phyloP scores from a whole-genome alignment of 2,797 vertebrate genomes.

The Brachymystax lenok region DNA sequence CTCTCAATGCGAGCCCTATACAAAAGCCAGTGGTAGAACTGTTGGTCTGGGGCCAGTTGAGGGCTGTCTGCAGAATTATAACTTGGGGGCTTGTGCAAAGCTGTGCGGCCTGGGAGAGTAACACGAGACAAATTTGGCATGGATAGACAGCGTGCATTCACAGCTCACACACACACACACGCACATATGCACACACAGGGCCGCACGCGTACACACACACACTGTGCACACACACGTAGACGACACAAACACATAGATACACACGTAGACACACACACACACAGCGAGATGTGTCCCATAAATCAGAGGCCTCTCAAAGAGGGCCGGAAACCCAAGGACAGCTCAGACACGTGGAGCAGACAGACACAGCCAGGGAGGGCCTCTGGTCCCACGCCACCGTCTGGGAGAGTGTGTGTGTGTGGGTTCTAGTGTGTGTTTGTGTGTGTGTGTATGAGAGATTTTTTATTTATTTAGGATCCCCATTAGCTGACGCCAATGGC shows the following conservation, averaged over 20 bases:
- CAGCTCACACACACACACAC: slow-evolving; percentile 18
- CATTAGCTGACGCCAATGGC: too few species aligned
- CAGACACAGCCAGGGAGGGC: slow-evolving; percentile 40
- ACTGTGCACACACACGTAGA: neutral
- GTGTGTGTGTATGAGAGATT: slow-evolving; percentile 9
- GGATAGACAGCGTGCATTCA: slow-evolving; percentile 27
- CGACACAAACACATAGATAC: neutral
- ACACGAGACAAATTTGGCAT: slow-evolving; percentile 43
- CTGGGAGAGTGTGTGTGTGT: neutral
- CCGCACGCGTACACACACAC: too few species aligned
- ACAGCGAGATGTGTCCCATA: slow-evolving; percentile 42
- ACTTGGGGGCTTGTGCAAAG: slow-evolving; percentile 55
- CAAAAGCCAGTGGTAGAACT: slow-evolving; percentile 40
- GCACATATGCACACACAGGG: neutral
- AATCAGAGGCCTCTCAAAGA: slow-evolving; percentile 54
- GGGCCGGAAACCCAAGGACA: slow-evolving; percentile 58
- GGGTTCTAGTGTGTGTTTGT: slow-evolving; percentile 8
- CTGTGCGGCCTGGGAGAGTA: slow-evolving; percentile 31
- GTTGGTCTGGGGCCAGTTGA: slow-evolving; percentile 48
- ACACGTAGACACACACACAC: neutral
- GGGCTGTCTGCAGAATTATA: slow-evolving; percentile 56
- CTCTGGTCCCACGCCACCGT: slow-evolving; percentile 47
- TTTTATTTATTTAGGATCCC: too few species aligned
- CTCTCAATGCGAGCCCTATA: slow-evolving; percentile 28
- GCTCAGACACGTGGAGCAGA: slow-evolving; percentile 61